phyloP scores from a whole-genome alignment of 2,797 vertebrate genomes.

The Tangara arthus region DNA sequence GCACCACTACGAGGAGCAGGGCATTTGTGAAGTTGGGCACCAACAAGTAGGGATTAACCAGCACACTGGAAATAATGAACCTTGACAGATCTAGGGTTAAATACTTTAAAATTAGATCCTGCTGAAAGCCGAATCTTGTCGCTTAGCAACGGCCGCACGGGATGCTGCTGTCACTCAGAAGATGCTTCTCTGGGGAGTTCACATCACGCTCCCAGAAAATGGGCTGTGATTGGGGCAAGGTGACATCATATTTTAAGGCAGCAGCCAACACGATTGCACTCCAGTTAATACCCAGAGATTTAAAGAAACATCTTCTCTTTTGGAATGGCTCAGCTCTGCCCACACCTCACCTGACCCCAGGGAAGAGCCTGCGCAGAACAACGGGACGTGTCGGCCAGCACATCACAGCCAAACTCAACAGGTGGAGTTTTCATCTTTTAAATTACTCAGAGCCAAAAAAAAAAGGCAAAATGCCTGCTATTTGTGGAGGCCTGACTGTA shows the following conservation, averaged over 20 bases:
- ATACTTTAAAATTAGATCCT: conserved; percentile 73
- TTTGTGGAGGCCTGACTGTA: background rate
- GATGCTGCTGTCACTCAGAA: conserved; percentile 74
- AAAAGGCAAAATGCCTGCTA: background rate
- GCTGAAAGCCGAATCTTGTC: conserved; percentile 65
- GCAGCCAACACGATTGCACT: background rate
- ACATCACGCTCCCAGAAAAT: conserved; percentile 43
- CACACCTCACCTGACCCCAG: background rate
- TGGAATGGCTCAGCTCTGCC: background rate
- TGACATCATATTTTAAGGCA: conserved; percentile 75
- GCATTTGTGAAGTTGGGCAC: background rate
- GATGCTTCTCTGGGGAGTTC: conserved; percentile 65
- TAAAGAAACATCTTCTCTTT: background rate
- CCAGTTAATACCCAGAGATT: background rate
- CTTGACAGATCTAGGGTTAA: conserved; percentile 73
- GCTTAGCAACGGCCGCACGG: conserved; percentile 74
- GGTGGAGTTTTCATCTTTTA: background rate
- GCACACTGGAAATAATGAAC: conserved; percentile 36
- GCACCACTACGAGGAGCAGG: background rate
- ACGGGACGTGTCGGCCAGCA: background rate
- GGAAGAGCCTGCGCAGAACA: fast-evolving
- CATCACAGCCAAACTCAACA: background rate
- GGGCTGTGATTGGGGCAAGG: conserved; percentile 75
- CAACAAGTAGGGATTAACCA: conserved; percentile 39
- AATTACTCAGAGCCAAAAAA: background rate